A percentile compares a stretch with the other conserved stretches of the same genome.
Conservation (phyloP, 2,888 invertebrate species). For the Tetragnatha montana region DNA sequence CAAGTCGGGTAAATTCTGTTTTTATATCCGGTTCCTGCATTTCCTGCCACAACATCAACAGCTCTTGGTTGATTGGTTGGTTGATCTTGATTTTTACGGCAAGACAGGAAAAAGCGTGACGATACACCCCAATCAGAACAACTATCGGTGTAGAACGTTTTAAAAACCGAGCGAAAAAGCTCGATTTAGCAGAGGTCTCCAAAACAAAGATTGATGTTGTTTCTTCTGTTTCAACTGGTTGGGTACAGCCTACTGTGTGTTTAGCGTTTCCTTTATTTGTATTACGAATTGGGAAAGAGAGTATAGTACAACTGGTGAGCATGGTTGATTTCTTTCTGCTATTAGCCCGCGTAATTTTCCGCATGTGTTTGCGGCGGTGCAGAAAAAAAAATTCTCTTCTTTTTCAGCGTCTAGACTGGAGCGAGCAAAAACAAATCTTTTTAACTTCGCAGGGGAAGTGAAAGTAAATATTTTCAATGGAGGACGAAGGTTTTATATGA, state of each 20-base stretch:
- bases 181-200: background rate
- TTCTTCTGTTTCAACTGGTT: slow-evolving; percentile 7
- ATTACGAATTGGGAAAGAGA: background rate
- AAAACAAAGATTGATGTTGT: slow-evolving; percentile 16
- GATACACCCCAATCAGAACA: slow-evolving; percentile 4
- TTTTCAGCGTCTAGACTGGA: background rate
- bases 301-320: background rate
- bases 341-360: background rate
- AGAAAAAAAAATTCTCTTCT: background rate
- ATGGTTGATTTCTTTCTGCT: background rate
- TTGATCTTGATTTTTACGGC: background rate
- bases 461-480: background rate
- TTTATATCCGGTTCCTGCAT: slow-evolving; percentile 7
- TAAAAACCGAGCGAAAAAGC: background rate
- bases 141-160: slow-evolving; percentile 17
- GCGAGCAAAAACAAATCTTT: background rate
- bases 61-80: background rate
- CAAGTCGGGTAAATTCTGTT: background rate
- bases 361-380: background rate
- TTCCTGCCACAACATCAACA: background rate
- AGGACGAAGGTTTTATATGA: background rate
- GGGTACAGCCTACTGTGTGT: background rate
- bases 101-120: background rate
- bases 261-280: slow-evolving; percentile 16
- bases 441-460: background rate